phyloP scores from a whole-genome alignment of 2,113 vertebrate genomes.

The Gnathochromis pfefferi region DNA sequence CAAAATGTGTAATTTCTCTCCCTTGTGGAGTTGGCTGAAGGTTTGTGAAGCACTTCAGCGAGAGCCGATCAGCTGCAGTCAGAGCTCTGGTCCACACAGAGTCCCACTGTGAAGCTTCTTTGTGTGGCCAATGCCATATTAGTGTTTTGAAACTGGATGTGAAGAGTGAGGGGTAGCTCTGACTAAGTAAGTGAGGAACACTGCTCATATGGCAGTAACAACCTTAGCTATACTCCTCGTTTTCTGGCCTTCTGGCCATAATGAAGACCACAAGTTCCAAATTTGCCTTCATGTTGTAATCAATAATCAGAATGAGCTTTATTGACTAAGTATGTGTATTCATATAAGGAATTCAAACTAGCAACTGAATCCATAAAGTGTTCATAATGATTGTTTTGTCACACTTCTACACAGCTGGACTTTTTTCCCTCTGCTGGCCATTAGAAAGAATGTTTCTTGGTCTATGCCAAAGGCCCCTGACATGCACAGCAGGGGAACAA shows the following conservation, averaged over 20 bases:
- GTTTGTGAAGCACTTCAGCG: not conserved
- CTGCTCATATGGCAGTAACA: not conserved
- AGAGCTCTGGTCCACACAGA: not conserved
- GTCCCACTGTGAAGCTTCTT: not conserved
- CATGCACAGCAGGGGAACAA: not conserved
- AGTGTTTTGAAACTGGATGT: not conserved
- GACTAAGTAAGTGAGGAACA: not conserved
- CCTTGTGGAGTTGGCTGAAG: not conserved
- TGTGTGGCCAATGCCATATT: not conserved
- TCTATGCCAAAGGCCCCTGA: not conserved
- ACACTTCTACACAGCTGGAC: not conserved
- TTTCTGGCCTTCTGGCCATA: not conserved
- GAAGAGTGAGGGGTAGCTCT: not conserved
- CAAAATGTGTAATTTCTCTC: not conserved
- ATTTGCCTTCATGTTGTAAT: not conserved
- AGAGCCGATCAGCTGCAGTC: not conserved
- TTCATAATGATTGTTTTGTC: not conserved
- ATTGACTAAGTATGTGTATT: not conserved
- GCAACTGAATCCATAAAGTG: not conserved
- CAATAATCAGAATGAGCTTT: not conserved
- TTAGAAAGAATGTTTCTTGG: not conserved
- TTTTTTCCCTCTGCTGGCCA: not conserved
- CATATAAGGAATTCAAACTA: not conserved
- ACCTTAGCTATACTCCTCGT: not conserved
- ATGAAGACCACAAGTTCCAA: not conserved